phyloP scores from a whole-genome alignment of 2,888 invertebrate species.

The Octonoba sinensis region DNA sequence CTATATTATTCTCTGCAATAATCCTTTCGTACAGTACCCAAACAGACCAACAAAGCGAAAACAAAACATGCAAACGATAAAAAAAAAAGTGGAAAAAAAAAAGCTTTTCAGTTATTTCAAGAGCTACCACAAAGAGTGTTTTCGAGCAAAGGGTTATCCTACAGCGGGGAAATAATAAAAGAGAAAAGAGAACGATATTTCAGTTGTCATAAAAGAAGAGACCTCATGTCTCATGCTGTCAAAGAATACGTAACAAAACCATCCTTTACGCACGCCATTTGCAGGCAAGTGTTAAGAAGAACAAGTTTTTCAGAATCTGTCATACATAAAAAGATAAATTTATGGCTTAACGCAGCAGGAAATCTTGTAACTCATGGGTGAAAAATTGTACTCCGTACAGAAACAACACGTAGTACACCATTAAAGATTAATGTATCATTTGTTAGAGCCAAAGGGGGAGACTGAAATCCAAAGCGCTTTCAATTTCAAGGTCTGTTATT shows the following conservation, averaged over 20 bases:
- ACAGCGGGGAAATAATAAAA: too few relatives aligned
- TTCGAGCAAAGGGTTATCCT: too few relatives aligned
- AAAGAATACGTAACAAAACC: conserved; percentile 20
- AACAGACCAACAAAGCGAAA: too few relatives aligned
- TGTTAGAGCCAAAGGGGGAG: neutral
- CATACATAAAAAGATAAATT: conserved; percentile 24
- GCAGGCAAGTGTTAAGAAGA: conserved; percentile 22
- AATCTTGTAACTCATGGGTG: conserved; percentile 8
- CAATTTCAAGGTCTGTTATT: neutral
- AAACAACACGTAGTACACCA: neutral
- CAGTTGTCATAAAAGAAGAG: neutral
- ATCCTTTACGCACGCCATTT: conserved; percentile 25
- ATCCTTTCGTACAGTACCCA: too few relatives aligned
- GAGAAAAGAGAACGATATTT: too few relatives aligned
- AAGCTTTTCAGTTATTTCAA: too few relatives aligned
- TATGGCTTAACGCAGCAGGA: conserved; percentile 1
- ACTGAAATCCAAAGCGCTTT: neutral
- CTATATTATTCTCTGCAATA: too few relatives aligned
- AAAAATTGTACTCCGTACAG: conserved; percentile 5
- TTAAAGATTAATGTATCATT: conserved; percentile 7
- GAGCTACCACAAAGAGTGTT: too few relatives aligned
- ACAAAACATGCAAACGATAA: too few relatives aligned
- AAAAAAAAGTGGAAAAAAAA: too few relatives aligned
- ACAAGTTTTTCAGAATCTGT: conserved; percentile 33
- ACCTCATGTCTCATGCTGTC: conserved; percentile 14